Evolutionary conservation across 1,140 invertebrate species (phyloP), one percentile per base, ranked within the genome.

Genomic region (Mya arenaria): DNA sequence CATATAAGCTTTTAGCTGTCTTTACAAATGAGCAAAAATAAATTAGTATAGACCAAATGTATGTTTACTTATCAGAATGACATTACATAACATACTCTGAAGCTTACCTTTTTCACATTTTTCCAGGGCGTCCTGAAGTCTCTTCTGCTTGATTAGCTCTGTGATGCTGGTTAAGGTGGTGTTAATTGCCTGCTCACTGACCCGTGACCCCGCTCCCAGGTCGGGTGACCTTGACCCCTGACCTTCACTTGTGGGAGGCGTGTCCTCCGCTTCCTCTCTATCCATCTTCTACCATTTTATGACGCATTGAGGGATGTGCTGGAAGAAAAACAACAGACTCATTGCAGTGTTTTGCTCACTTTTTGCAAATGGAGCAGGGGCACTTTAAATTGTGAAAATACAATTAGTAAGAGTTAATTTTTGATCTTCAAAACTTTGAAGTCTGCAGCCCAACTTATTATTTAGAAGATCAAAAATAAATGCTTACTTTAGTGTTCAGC

Each of bases 61-160:
- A n/a, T n/a, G n/a, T n/a, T n/a, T n/a, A n/a, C n/a, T n/a, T n/a
- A n/a, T n/a, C n/a, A n/a, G n/a, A n/a, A n/a, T n/a, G n/a, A n/a
- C n/a, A n/a, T n/a, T n/a, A n/a, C n/a, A n/a, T n/a, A n/a, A n/a
- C n/a, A n/a, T n/a, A n/a, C n/a, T n/a, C n/a, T n/a, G n/a, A n/a
- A n/a, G 63, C 81, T 75, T 82, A 86, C 85, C 81, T 82, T 52
- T 74, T 65, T 84, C 48, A 68, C 74, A 74, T 34, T 66, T n/a
- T 25, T 73, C 83, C 32, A 80, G 41, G 5, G 83, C 83, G 25
- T 84, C 83, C 17, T 68, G 34, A 56, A 80, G 71, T 37, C 66
- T 79, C 68, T 71, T 73, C 23, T 58, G 34, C 63, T 82, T 82
- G 13, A 74, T 73, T 1, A 34, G 28, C 34, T 65, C 71, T n/a